Conservation (phyloP, 1,140 invertebrate genomes). For the Drosophila auraria region DNA sequence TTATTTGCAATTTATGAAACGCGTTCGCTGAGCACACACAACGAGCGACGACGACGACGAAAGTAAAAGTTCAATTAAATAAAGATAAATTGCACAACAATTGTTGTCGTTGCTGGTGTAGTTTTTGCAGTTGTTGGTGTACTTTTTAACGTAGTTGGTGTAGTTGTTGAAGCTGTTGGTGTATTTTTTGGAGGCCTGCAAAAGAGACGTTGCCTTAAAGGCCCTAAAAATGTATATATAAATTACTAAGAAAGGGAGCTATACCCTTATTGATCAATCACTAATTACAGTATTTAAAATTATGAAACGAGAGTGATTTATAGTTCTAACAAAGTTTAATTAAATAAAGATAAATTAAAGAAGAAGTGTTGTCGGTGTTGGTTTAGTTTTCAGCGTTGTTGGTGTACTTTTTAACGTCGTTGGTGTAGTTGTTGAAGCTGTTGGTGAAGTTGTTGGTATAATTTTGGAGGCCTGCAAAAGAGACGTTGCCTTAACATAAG, state of each 20-base stretch:
- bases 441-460: neutral
- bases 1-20: conserved; percentile 83
- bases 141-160: neutral
- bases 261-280: neutral
- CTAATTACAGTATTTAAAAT: neutral
- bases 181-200: conserved; percentile 3
- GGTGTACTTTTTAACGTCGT: neutral
- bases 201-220: conserved; percentile 27
- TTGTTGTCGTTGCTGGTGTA: conserved; percentile 52
- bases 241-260: neutral
- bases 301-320: neutral
- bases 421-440: neutral
- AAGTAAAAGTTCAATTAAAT: conserved; percentile 84
- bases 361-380: neutral
- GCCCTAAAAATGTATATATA: conserved; percentile 15
- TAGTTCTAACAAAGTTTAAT: neutral
- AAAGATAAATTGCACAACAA: conserved; percentile 83
- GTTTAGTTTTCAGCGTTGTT: neutral
- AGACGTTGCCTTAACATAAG: conserved; percentile 30
- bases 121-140: no score
- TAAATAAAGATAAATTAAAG: neutral
- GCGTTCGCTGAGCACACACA: conserved; percentile 56
- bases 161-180: neutral
- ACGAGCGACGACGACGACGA: conserved; percentile 51
- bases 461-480: conserved; percentile 7